phyloP scores from a whole-genome alignment of 30 jellyfish, hydroid and myxozoan genomes.

The Pseudorhiza aurosa region DNA sequence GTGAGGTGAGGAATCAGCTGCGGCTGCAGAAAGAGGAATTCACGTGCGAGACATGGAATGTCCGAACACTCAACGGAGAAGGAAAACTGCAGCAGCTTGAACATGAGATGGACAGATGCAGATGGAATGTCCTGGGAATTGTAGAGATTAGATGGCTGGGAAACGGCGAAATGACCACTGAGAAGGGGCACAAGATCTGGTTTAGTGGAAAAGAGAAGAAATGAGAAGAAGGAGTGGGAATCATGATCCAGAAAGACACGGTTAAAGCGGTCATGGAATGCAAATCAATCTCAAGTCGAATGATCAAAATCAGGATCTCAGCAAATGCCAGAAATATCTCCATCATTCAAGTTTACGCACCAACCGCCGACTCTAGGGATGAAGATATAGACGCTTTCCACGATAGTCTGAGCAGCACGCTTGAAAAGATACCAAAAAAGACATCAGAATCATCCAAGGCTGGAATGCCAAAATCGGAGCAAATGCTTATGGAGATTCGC shows the following conservation, averaged over 20 bases:
- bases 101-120: slow-evolving; percentile 22
- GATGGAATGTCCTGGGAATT: slow-evolving; percentile 27
- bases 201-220: slow-evolving; percentile 7
- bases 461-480: slow-evolving; percentile 50
- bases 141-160: slow-evolving; percentile 25
- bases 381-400: slow-evolving; percentile 15
- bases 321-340: slow-evolving; percentile 19
- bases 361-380: slow-evolving; percentile 10
- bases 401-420: slow-evolving; percentile 3
- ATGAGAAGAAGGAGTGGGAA: slow-evolving; percentile 21
- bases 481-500: slow-evolving; percentile 33
- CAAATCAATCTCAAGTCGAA: slow-evolving; percentile 10
- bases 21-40: not conserved
- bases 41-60: slow-evolving; percentile 38
- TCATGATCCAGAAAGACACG: slow-evolving; percentile 13
- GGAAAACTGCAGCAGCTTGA: slow-evolving; percentile 15
- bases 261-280: slow-evolving; percentile 23
- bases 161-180: slow-evolving; percentile 22
- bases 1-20: not conserved
- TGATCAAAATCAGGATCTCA: slow-evolving; percentile 10
- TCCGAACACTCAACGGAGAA: slow-evolving; percentile 7
- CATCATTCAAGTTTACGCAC: slow-evolving; percentile 37
- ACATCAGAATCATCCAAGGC: slow-evolving; percentile 17
- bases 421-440: slow-evolving; percentile 19
- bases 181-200: slow-evolving; percentile 42